These are phyloP conservation scores for Drosophila nannoptera DNA, from an alignment of 1,140 invertebrate genomes.

Conservation along the genomic window DNA sequence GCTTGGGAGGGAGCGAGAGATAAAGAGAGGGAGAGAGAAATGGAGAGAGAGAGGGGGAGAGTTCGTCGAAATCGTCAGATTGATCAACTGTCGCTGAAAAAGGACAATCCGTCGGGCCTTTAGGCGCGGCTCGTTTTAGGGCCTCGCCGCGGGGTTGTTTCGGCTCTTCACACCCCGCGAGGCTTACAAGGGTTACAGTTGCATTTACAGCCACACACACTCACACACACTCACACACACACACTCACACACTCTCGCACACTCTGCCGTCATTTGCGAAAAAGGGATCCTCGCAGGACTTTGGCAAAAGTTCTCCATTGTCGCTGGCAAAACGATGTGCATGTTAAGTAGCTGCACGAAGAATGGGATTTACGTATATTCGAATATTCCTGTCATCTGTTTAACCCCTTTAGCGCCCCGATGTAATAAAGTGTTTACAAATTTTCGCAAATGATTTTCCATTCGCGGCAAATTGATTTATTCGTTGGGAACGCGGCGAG, in stretches of 20 bases:
- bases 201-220: neutral
- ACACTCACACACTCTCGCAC: neutral
- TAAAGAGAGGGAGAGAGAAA: neutral
- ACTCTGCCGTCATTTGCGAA: conserved; percentile 21
- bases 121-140: neutral
- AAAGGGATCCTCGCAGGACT: conserved; percentile 21
- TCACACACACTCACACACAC: too few relatives aligned
- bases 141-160: conserved; percentile 15
- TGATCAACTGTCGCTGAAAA: neutral
- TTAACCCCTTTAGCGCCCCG: neutral
- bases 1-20: too few relatives aligned
- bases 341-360: conserved; percentile 56
- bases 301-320: conserved; percentile 40
- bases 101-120: neutral
- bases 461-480: conserved; percentile 63
- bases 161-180: neutral
- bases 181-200: conserved; percentile 34
- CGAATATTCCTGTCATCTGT: neutral
- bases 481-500: conserved; percentile 30
- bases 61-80: too few relatives aligned
- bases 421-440: conserved; percentile 74
- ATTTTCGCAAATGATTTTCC: conserved; percentile 71
- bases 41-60: neutral
- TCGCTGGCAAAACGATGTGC: conserved; percentile 24
- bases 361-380: conserved; percentile 26